A percentile compares a stretch with the other conserved stretches of the same genome.
These are phyloP conservation scores for Neopelma chrysocephalum DNA, from an alignment of 2,797 vertebrate genomes.

Conservation along the genomic window DNA sequence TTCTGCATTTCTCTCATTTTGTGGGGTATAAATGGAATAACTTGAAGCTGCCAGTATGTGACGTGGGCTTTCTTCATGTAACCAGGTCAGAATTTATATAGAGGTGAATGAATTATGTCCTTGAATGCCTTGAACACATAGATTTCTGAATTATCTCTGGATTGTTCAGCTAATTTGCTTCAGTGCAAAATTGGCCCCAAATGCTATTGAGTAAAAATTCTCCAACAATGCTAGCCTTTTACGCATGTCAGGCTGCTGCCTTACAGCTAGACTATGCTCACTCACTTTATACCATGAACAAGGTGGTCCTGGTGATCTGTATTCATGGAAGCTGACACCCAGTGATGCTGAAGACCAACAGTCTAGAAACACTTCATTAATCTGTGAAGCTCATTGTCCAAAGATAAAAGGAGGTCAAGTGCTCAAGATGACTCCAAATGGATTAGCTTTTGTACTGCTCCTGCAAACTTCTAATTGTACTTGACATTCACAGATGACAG, in stretches of 20 bases:
- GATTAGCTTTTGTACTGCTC: slow-evolving; percentile 17
- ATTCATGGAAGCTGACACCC: background rate
- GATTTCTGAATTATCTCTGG: background rate
- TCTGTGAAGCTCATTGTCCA: background rate
- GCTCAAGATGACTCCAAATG: background rate
- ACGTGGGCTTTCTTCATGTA: background rate
- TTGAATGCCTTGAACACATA: background rate
- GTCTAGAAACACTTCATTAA: slow-evolving; percentile 26
- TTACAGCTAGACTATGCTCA: background rate
- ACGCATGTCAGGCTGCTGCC: background rate
- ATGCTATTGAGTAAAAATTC: background rate
- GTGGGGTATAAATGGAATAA: background rate
- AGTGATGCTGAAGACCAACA: background rate
- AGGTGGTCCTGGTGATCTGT: background rate
- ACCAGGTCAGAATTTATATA: background rate
- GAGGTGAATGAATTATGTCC: background rate
- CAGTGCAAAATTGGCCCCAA: background rate
- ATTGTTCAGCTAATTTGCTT: background rate
- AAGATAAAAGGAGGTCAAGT: slow-evolving; percentile 19
- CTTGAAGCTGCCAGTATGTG: background rate
- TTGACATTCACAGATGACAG: background rate
- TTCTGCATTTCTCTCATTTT: slow-evolving; percentile 16
- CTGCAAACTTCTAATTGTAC: background rate
- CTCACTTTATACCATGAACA: background rate
- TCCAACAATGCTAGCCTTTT: background rate